Evolutionary conservation across 2,888 invertebrate species (phyloP).

Genomic region (Apoda limacodes): DNA sequence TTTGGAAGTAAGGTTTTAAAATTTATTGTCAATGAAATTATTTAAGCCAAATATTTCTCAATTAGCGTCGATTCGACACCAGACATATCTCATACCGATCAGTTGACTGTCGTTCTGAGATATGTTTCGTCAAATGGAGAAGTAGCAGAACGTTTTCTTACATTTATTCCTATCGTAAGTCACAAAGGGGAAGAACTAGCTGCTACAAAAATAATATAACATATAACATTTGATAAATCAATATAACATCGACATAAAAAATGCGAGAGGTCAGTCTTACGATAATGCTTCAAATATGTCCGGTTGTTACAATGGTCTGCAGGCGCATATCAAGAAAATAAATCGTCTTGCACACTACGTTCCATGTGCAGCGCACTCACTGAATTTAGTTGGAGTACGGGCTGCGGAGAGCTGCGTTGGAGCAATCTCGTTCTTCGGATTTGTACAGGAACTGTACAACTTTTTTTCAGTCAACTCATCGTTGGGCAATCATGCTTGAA

Average conservation of each 20-base stretch:
- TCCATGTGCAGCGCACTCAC: slow-evolving; percentile 1
- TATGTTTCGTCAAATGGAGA: slow-evolving; percentile 9
- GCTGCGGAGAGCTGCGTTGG: too few relatives aligned
- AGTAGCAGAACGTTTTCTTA: slow-evolving; percentile 12
- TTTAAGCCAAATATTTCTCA: slow-evolving; percentile 11
- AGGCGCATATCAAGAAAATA: too few relatives aligned
- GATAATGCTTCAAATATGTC: slow-evolving; percentile 5
- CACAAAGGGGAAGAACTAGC: slow-evolving; percentile 7
- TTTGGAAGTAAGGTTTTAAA: slow-evolving; percentile 10
- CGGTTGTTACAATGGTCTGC: slow-evolving; percentile 5
- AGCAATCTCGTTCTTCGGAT: too few relatives aligned
- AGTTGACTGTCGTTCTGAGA: slow-evolving; percentile 12
- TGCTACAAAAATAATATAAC: too few relatives aligned
- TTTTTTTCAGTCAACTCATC: slow-evolving; percentile 2
- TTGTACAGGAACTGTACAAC: too few relatives aligned
- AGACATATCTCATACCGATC: slow-evolving; percentile 15
- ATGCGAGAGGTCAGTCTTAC: slow-evolving; percentile 3
- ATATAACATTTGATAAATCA: slow-evolving; percentile 4
- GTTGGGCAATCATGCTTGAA: slow-evolving; percentile 5
- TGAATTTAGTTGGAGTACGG: slow-evolving; percentile 6
- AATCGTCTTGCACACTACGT: too few relatives aligned
- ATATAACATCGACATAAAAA: slow-evolving; percentile 4
- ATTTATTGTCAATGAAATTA: slow-evolving; percentile 9
- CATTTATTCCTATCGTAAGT: slow-evolving; percentile 10
- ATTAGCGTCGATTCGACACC: slow-evolving; percentile 13